Conservation (phyloP, 2,888 invertebrate genomes). For the Apodemia zela region DNA sequence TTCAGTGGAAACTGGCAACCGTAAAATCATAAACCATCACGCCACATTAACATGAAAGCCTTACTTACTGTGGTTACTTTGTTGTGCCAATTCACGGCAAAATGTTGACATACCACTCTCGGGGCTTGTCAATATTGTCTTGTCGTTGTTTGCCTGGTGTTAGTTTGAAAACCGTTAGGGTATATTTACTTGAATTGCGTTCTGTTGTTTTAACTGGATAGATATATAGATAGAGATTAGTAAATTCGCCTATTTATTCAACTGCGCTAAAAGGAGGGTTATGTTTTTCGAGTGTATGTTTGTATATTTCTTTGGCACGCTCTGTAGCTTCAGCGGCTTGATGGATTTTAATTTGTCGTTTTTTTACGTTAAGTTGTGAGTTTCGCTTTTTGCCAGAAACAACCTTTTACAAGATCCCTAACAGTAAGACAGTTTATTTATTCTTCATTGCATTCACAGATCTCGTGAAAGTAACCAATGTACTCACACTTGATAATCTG, state of each 20-base stretch:
- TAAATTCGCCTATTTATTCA: too few species aligned
- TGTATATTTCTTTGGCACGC: too few species aligned
- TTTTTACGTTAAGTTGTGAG: too few species aligned
- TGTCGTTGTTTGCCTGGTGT: neutral
- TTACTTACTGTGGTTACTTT: constrained; percentile 6
- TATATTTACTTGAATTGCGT: neutral
- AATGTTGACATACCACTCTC: constrained; percentile 11
- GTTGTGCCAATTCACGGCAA: neutral
- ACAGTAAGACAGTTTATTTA: too few species aligned
- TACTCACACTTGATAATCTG: neutral
- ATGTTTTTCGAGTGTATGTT: too few species aligned
- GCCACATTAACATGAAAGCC: neutral
- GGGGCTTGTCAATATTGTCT: constrained; percentile 3
- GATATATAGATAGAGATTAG: too few species aligned
- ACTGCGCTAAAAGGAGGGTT: too few species aligned
- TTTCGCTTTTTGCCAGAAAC: too few species aligned
- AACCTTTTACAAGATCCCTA: too few species aligned
- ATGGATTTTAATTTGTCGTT: too few species aligned
- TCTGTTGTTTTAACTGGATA: neutral
- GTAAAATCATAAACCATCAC: neutral
- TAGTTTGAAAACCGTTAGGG: neutral
- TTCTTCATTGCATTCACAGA: too few species aligned
- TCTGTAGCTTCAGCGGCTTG: too few species aligned
- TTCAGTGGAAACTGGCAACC: neutral
- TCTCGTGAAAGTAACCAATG: neutral